Evolutionary conservation across 2,888 invertebrate genomes (phyloP).

Genomic region (Chydorus sphaericus): DNA sequence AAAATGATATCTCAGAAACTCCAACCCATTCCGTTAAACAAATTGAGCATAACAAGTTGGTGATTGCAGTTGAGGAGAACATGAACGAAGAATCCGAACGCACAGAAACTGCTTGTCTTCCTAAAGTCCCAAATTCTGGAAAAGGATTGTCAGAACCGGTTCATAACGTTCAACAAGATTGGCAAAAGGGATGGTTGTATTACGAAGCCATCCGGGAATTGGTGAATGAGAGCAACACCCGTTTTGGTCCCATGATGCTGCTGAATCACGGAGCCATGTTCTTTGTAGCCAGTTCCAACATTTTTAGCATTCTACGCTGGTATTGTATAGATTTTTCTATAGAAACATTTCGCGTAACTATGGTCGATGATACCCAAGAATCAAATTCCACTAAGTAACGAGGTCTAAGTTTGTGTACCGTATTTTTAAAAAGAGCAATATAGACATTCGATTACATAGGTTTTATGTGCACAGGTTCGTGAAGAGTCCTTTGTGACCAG

Average conservation of each 20-base stretch:
- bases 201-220: background rate
- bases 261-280: background rate
- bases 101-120: too few relatives aligned
- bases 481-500: too few relatives aligned
- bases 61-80: background rate
- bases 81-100: background rate
- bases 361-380: too few relatives aligned
- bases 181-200: background rate
- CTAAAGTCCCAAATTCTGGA: too few relatives aligned
- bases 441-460: too few relatives aligned
- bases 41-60: background rate
- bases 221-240: background rate
- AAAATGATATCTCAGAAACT: background rate
- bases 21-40: too few relatives aligned
- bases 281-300: background rate
- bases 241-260: background rate
- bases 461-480: too few relatives aligned
- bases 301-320: slow-evolving; percentile 1
- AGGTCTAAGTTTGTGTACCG: too few relatives aligned
- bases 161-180: background rate
- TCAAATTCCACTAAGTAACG: too few relatives aligned
- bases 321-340: too few relatives aligned
- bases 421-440: too few relatives aligned
- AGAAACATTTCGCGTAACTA: too few relatives aligned
- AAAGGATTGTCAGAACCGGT: background rate